phyloP scores from a whole-genome alignment of 30 jellyfish, hydroid and myxozoan genomes.

The Turritopsis dohrnii region DNA sequence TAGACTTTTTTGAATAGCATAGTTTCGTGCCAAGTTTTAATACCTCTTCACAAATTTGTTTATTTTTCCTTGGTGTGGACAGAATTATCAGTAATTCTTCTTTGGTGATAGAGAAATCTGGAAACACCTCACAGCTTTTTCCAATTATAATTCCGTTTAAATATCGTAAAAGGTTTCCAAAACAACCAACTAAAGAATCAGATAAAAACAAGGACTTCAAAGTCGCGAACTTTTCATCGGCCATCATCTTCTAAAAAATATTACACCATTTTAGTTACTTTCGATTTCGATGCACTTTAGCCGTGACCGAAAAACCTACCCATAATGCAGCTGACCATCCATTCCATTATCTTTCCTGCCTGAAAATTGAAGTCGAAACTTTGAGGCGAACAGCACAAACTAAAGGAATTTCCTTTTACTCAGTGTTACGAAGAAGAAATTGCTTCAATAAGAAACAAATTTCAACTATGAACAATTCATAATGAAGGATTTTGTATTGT shows the following conservation, averaged over 20 bases:
- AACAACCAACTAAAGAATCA: neutral
- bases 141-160: neutral
- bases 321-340: neutral
- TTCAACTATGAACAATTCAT: neutral
- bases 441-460: neutral
- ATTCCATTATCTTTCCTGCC: neutral
- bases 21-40: neutral
- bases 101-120: neutral
- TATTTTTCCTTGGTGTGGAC: neutral
- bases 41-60: conserved; percentile 3
- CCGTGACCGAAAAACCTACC: neutral
- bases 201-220: neutral
- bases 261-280: neutral
- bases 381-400: neutral
- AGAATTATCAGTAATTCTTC: neutral
- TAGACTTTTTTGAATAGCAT: neutral
- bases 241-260: too few species aligned
- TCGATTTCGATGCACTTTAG: conserved; percentile 8
- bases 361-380: neutral
- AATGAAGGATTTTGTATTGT: too few species aligned
- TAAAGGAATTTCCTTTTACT: neutral
- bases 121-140: neutral
- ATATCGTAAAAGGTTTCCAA: neutral
- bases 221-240: neutral
- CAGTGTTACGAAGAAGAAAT: neutral